phyloP scores from a whole-genome alignment of 2,113 vertebrate species.

The Hydropotes inermis region DNA sequence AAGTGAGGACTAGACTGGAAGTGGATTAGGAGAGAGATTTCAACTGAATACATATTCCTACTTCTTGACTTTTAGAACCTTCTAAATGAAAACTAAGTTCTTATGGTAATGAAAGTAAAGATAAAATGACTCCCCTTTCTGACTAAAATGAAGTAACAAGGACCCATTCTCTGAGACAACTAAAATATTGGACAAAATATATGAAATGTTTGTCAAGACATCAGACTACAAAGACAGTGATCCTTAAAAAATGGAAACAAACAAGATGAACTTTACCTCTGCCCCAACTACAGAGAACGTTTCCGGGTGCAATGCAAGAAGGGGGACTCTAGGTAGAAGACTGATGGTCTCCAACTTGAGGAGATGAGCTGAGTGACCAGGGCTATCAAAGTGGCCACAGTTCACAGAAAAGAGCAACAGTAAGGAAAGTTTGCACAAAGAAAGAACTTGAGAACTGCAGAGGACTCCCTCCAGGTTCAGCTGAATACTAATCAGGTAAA shows the following conservation, averaged over 20 bases:
- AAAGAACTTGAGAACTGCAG: background rate
- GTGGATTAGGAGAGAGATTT: background rate
- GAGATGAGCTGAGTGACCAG: background rate
- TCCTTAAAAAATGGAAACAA: background rate
- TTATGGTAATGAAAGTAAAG: background rate
- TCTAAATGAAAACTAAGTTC: slow-evolving; percentile 1
- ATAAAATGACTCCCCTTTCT: background rate
- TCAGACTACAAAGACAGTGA: background rate
- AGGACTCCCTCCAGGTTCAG: background rate
- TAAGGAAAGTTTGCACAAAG: background rate
- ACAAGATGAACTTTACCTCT: background rate
- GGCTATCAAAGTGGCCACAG: background rate
- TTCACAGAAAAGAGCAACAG: background rate
- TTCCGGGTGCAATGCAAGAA: background rate
- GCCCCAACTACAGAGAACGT: background rate
- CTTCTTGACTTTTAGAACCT: background rate
- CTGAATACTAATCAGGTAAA: background rate
- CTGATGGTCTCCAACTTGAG: background rate
- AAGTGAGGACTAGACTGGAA: background rate
- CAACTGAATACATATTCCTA: background rate
- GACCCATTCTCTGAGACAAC: background rate
- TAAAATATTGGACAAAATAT: background rate
- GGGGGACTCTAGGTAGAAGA: background rate
- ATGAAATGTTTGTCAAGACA: background rate
- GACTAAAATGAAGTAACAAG: background rate